Percentiles rank a stretch among this genome's conserved stretches.
phyloP scores from a whole-genome alignment of 2,888 invertebrate genomes.

The Athrips mouffetella region DNA sequence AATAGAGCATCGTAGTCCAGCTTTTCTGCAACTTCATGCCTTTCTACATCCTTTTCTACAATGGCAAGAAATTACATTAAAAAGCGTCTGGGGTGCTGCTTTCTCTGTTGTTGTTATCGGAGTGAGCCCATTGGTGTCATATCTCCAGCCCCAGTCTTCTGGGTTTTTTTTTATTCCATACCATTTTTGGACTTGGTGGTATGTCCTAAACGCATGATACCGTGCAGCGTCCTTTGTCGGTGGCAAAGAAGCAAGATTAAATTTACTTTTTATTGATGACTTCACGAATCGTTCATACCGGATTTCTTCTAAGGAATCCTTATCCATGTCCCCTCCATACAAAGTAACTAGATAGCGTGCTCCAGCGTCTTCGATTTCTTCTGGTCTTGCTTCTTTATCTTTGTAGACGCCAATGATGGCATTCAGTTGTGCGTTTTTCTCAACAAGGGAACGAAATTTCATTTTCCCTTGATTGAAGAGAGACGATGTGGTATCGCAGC shows the following conservation, averaged over 20 bases:
- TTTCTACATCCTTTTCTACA: conserved; percentile 2
- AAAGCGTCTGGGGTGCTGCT: conserved; percentile 6
- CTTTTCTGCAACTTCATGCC: neutral
- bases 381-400: neutral
- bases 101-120: conserved; percentile 6
- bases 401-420: no score
- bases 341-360: neutral
- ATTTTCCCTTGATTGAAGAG: no score
- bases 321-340: neutral
- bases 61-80: conserved; percentile 3
- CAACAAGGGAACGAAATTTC: no score
- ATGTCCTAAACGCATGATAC: conserved; percentile 22
- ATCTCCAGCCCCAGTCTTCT: conserved; percentile 23
- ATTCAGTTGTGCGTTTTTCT: neutral
- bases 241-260: conserved; percentile 20
- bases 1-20: conserved; percentile 3
- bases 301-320: neutral
- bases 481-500: no score
- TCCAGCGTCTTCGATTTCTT: neutral
- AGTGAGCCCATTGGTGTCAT: conserved; percentile 3
- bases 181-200: conserved; percentile 25
- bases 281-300: neutral
- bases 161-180: conserved; percentile 21
- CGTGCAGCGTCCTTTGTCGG: conserved; percentile 20
- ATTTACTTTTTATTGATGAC: conserved; percentile 20